phyloP scores from a whole-genome alignment of 2,797 vertebrate species.

The Somateria mollissima region DNA sequence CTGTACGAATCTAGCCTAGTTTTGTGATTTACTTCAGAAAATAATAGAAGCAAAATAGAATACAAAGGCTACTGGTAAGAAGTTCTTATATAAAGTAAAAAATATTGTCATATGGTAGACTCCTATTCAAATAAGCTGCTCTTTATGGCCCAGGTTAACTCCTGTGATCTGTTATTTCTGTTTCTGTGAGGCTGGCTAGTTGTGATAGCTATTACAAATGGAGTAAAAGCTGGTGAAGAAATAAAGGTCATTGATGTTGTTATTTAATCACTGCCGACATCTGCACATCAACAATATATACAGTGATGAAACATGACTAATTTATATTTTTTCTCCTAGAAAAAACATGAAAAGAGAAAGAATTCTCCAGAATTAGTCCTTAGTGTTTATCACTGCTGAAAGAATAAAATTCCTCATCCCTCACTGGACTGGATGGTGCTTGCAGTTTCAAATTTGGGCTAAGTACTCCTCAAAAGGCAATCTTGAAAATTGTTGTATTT shows the following conservation, averaged over 20 bases:
- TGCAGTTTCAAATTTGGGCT: not conserved
- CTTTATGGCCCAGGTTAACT: not conserved
- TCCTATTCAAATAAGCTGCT: not conserved
- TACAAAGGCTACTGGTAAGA: not conserved
- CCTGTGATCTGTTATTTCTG: not conserved
- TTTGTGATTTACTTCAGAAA: not conserved
- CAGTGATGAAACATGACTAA: not conserved
- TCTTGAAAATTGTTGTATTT: not conserved
- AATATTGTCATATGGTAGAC: accelerated
- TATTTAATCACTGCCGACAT: not conserved
- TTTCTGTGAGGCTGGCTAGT: not conserved
- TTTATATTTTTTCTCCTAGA: not conserved
- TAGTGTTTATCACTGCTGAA: not conserved
- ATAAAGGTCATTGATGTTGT: not conserved
- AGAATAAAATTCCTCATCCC: not conserved
- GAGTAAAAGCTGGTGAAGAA: not conserved
- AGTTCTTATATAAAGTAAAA: not conserved
- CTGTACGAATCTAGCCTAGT: not conserved
- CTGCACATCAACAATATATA: not conserved
- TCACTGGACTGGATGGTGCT: not conserved
- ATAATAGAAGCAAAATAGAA: not conserved
- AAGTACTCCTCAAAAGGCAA: not conserved
- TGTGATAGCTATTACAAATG: not conserved
- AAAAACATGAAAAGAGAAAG: not conserved
- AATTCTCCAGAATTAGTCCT: not conserved